A percentile compares a stretch with the other conserved stretches of the same genome.
phyloP scores from a whole-genome alignment of 30 jellyfish, hydroid and myxozoan species.

The Chironex yamaguchii region DNA sequence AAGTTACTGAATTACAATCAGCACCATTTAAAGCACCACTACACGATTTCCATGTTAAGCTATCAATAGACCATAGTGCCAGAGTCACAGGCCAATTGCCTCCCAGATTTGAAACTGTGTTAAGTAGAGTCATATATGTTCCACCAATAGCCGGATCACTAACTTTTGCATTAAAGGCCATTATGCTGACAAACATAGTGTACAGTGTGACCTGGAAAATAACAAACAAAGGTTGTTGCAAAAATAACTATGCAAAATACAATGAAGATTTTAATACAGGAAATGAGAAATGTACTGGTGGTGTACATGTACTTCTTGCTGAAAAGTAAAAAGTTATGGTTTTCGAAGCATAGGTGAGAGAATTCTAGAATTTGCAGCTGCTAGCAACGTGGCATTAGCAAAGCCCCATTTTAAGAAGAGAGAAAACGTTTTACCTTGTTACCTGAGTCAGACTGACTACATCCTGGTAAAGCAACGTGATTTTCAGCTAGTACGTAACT shows the following conservation, averaged over 20 bases:
- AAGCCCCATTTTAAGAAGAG: no score
- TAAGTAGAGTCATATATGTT: constrained; percentile 97
- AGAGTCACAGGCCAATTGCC: constrained; percentile 97
- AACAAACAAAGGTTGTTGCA: not conserved
- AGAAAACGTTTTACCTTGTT: no score
- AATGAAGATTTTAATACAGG: no score
- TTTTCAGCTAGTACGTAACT: no score
- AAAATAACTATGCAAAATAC: not conserved
- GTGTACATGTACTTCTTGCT: no score
- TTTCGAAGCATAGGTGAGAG: no score
- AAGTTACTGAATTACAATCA: constrained; percentile 54
- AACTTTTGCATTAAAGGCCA: constrained; percentile 94
- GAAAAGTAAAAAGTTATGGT: no score
- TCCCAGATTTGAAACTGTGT: constrained; percentile 94
- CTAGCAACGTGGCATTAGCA: not conserved
- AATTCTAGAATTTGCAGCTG: not conserved
- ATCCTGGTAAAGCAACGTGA: no score
- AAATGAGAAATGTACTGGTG: no score
- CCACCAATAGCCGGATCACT: constrained; percentile 99
- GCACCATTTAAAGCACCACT: constrained; percentile 44
- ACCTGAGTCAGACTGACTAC: no score
- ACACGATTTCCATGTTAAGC: constrained; percentile 89
- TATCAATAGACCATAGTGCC: constrained; percentile 92
- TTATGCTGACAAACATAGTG: constrained; percentile 95
- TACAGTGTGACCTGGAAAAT: constrained; percentile 79